Base-by-base conservation (phyloP, 2,888 invertebrate genomes). In the Antitype chi region DNA sequence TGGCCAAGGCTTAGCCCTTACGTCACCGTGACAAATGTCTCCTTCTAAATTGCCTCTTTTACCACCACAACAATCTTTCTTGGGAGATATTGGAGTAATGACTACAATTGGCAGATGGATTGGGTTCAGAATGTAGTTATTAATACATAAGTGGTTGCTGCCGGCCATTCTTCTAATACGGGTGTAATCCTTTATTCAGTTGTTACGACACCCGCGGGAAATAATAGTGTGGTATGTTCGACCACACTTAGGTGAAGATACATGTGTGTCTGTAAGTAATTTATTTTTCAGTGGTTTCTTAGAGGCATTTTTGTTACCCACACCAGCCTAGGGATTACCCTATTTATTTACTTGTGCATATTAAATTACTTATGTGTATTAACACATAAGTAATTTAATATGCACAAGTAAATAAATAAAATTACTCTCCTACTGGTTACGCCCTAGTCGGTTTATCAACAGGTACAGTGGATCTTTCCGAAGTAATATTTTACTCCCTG, bases 141-240 rank as follows among this genome's bases (percentile, higher is more conserved):
- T 78, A 78, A 84, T 84, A 67, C 17, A 74, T 83, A 72, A 78
- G 74, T 63, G 68, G 67, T 68, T 74, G 70, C 13, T 73, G 59
- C 53, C 57, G 67, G 38, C 74, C 60, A 75, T 84, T 83, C 70
- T 76, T 80, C 60, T 84, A 72, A 85, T 73, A 62, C 68, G 8
- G 53, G 71, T 63, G 52, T 87, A 77, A 84, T 87, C 53, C 70
- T 85, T 84, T 84, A 84, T 84, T 86, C 83, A 83, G 69, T 60
- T 52, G 62, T 83, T 78, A 84, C 86, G 74, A 86, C 83, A 60
- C 83, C 74, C 74, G 0, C 25, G 86, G 83, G 83, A 84, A 78
- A 84, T 84, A 55, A 62, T 83, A 63, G 64, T 73, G 70, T 71
- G 69, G 60, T 83, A 78, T 70, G 72, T 78, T 78, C 66, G 78